Base-by-base conservation (phyloP, 2,113 vertebrate species). In the Laticauda laticaudata region DNA sequence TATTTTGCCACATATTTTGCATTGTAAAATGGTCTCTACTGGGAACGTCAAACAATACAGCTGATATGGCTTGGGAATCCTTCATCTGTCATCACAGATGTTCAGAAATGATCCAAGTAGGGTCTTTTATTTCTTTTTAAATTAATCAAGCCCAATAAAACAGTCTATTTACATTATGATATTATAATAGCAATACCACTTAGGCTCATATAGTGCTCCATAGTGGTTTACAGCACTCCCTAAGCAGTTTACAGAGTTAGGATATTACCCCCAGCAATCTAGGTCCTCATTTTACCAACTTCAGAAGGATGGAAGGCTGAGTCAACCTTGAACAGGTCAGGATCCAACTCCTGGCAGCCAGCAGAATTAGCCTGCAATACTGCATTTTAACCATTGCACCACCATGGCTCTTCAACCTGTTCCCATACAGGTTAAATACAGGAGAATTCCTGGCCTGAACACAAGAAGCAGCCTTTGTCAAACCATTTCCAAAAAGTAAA, bases 1-100 rank as follows among this genome's bases (percentile, higher is more conserved):
- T 94, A 29, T 34, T 88, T 56, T 94, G 61, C 94, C 91, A 96
- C 48, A 91, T 94, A 55, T 92, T 85, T 92, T 34, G 53, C 91
- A 94, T 95, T 93, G 93, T 89, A 92, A 14, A 91, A 85, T 94
- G 89, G 56, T 55, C 88, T 95, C 90, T 75, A 39, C 20, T 90
- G 75, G 88, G 93, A 57, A 57, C 53, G 93, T 21, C 64, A 93
- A 81, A 88, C 2, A 93, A 51, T 45, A 93, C 92, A 93, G 75
- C 87, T 75, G 91, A 85, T 11, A 18, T 2, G 94, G 26, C 89
- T 15, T 23, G 61, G 94, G 61, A 10, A 94, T 85, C 59, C 92
- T 34, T 96, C 88, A 89, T 91, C 86, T 0, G 0, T 21, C 45
- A 43, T 89, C 57, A 53, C 88, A 91, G 94, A 54, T 24, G 43